Evolutionary conservation across 2,113 vertebrate species (phyloP).

Genomic region (Rhea pennata): DNA sequence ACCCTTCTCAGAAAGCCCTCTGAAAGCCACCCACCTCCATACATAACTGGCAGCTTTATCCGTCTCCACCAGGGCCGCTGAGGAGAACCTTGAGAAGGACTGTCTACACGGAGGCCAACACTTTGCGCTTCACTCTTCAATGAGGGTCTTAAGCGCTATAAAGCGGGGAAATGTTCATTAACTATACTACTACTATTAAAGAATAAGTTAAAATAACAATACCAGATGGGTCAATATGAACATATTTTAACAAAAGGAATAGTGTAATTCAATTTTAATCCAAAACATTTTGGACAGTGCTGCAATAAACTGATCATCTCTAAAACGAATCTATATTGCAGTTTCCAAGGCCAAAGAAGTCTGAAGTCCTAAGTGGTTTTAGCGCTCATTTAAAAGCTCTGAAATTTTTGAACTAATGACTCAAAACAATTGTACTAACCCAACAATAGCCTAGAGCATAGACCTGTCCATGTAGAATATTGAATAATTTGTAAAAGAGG

Average conservation of each 20-base stretch:
- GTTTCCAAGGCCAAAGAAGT: constrained; percentile 8
- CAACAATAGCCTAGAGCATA: background rate
- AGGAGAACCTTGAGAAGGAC: background rate
- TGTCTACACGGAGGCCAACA: background rate
- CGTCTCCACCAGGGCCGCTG: background rate
- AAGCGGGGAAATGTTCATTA: background rate
- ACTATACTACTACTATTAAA: background rate
- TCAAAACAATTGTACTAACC: background rate
- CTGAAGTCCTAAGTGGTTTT: background rate
- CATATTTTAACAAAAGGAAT: background rate
- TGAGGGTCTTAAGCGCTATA: background rate
- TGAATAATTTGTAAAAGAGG: background rate
- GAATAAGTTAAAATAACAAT: background rate
- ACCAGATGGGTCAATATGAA: background rate
- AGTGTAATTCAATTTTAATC: background rate
- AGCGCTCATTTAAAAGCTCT: background rate
- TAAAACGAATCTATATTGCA: background rate
- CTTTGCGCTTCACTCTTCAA: background rate
- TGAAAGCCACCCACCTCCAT: background rate
- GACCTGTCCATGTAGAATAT: background rate
- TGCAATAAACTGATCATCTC: background rate
- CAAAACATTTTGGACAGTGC: background rate
- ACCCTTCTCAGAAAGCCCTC: background rate
- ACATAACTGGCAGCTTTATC: background rate
- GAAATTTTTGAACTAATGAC: background rate